Evolutionary conservation across 2,888 invertebrate species (phyloP).

Genomic region (Scaptomyza tumidula): DNA sequence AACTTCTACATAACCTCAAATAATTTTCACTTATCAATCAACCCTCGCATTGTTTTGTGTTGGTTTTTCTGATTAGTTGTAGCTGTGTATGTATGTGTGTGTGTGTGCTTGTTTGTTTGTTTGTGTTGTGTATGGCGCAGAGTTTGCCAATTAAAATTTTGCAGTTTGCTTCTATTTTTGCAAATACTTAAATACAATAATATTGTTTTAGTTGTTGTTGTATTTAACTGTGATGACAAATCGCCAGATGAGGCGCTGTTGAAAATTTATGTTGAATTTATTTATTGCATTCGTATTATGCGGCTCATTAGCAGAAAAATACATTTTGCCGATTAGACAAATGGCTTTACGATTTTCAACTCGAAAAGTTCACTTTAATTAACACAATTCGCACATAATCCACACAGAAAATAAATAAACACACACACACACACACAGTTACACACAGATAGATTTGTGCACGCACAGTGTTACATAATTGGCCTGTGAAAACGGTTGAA

Average conservation of each 20-base stretch:
- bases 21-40: slow-evolving; percentile 10
- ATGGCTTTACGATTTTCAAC: slow-evolving; percentile 22
- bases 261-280: slow-evolving; percentile 60
- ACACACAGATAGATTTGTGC: not conserved
- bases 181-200: slow-evolving; percentile 45
- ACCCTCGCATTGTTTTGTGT: slow-evolving; percentile 10
- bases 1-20: not conserved
- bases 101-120: slow-evolving; percentile 7
- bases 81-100: slow-evolving; percentile 9
- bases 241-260: slow-evolving; percentile 48
- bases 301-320: slow-evolving; percentile 67
- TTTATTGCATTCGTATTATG: slow-evolving; percentile 67
- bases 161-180: slow-evolving; percentile 68
- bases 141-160: slow-evolving; percentile 72
- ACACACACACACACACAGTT: slow-evolving; percentile 3
- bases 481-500: slow-evolving; percentile 37
- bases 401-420: slow-evolving; percentile 2
- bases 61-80: not conserved
- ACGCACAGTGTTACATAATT: slow-evolving; percentile 46
- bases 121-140: slow-evolving; percentile 9
- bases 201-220: slow-evolving; percentile 13
- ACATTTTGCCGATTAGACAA: slow-evolving; percentile 63
- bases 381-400: slow-evolving; percentile 59
- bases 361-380: slow-evolving; percentile 68
- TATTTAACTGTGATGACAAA: slow-evolving; percentile 7